A percentile compares a stretch with the other conserved stretches of the same genome.
phyloP scores from a whole-genome alignment of 2,113 vertebrate species.

The Corythornis vintsioides region DNA sequence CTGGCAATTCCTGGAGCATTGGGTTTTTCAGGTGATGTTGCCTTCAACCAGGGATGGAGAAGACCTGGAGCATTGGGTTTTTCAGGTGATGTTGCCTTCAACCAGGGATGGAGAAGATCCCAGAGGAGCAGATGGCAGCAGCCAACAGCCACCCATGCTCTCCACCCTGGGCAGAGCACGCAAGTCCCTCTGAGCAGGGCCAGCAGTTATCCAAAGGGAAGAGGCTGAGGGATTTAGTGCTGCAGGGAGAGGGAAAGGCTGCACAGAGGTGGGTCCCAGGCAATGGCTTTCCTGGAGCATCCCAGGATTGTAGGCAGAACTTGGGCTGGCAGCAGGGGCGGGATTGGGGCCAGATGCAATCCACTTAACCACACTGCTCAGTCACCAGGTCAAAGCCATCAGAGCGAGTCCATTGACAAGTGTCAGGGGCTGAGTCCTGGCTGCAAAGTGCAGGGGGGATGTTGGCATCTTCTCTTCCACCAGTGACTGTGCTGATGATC shows the following conservation, averaged over 20 bases:
- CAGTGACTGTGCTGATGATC: background rate
- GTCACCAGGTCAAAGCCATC: background rate
- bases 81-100: background rate
- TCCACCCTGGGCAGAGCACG: background rate
- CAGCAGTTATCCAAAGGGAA: background rate
- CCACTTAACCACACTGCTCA: background rate
- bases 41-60: background rate
- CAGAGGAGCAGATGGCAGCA: accelerated
- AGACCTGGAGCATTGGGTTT: background rate
- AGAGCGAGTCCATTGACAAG: background rate
- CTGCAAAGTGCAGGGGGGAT: background rate
- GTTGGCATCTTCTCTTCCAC: background rate
- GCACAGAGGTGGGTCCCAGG: background rate
- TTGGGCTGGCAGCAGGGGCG: background rate
- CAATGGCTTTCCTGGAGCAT: background rate
- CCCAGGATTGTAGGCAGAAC: background rate
- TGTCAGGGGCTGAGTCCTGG: background rate
- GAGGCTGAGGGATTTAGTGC: background rate
- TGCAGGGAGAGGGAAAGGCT: background rate
- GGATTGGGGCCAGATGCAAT: background rate
- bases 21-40: background rate
- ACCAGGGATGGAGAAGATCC: background rate
- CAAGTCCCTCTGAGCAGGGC: background rate
- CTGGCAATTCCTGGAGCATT: background rate
- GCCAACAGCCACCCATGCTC: background rate